A percentile compares a stretch with the other conserved stretches of the same genome.
Conservation (phyloP, 2,797 vertebrate genomes). For the Myotis vivesi region DNA sequence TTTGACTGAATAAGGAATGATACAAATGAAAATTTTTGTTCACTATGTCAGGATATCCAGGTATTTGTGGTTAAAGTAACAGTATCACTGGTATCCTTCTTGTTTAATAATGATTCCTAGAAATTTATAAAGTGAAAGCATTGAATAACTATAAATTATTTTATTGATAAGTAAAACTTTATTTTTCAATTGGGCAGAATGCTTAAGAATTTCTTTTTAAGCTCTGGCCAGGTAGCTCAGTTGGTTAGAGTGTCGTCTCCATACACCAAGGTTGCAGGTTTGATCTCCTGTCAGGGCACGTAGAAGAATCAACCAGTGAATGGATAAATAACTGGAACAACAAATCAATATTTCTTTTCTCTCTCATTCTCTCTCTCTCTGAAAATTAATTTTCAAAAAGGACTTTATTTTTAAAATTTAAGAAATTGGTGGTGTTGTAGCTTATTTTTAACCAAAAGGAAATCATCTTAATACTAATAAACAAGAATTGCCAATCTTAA, state of each 20-base stretch:
- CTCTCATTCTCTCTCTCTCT: neutral
- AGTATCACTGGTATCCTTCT: neutral
- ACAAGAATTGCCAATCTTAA: conserved; percentile 42
- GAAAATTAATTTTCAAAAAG: neutral
- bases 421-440: neutral
- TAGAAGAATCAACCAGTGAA: neutral
- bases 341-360: neutral
- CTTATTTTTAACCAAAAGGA: conserved; percentile 32
- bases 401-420: conserved; percentile 41
- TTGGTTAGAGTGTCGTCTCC: neutral
- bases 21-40: conserved; percentile 33
- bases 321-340: neutral
- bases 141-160: conserved; percentile 24
- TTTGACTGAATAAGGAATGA: conserved; percentile 41
- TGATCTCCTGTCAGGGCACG: neutral
- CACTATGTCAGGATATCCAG: neutral
- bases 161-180: conserved; percentile 24
- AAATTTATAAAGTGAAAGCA: conserved; percentile 45
- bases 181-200: conserved; percentile 18
- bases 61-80: neutral
- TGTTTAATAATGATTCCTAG: conserved; percentile 45
- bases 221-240: neutral
- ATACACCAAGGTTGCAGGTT: neutral
- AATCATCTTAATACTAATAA: conserved; percentile 11
- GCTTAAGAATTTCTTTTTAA: conserved; percentile 22